These are phyloP conservation scores for Sphyrna mokarran DNA, from an alignment of 2,113 vertebrate species.

Conservation along the genomic window DNA sequence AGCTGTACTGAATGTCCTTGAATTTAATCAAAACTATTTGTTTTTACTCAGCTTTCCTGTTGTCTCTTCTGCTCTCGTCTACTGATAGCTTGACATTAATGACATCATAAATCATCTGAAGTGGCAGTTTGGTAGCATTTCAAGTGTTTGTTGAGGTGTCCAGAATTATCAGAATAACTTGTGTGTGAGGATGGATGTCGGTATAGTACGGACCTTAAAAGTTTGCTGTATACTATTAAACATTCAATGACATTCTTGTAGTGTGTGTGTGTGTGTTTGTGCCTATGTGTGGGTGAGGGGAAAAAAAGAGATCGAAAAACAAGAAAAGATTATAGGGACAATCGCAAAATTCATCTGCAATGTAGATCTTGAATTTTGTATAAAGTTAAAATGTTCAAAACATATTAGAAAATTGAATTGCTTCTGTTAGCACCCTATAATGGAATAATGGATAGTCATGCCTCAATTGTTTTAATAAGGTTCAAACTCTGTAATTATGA, in stretches of 20 bases:
- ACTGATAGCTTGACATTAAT: slow-evolving; percentile 99
- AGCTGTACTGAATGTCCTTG: slow-evolving; percentile 95
- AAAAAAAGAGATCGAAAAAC: neutral
- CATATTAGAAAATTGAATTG: neutral
- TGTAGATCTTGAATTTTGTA: neutral
- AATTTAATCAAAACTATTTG: slow-evolving; percentile 99
- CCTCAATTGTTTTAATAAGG: slow-evolving; percentile 18
- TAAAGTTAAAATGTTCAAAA: neutral
- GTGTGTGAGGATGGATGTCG: slow-evolving; percentile 54
- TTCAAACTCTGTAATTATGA: slow-evolving; percentile 3
- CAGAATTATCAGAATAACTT: slow-evolving; percentile 61
- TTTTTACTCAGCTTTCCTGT: slow-evolving; percentile 90
- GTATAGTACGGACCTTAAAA: slow-evolving; percentile 1
- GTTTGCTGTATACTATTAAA: slow-evolving; percentile 35
- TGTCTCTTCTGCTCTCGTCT: slow-evolving; percentile 95
- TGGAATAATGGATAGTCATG: neutral
- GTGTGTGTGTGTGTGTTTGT: neutral
- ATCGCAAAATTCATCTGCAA: neutral
- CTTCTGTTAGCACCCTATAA: neutral
- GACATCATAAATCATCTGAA: slow-evolving; percentile 94
- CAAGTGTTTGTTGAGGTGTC: slow-evolving; percentile 70
- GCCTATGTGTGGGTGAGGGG: neutral
- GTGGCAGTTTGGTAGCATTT: slow-evolving; percentile 83
- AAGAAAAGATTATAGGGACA: neutral
- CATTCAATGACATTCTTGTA: slow-evolving; percentile 22